phyloP scores from a whole-genome alignment of 2,888 invertebrate genomes.

The Tanypteryx hageni region DNA sequence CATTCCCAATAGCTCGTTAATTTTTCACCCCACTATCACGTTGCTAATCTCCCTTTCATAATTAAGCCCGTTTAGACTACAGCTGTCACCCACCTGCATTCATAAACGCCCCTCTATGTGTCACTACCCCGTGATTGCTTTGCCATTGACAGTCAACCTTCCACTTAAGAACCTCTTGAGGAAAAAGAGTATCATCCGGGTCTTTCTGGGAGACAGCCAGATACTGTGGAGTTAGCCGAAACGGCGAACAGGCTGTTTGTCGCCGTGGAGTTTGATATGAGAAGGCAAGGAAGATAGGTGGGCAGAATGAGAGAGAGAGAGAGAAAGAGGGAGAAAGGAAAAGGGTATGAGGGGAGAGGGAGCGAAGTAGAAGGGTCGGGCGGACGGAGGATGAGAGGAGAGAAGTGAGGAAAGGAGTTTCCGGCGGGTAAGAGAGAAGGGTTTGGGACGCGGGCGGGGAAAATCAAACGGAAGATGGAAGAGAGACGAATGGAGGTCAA shows the following conservation, averaged over 20 bases:
- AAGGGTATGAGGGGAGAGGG: not conserved
- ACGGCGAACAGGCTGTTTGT: not conserved
- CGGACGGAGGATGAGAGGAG: not conserved
- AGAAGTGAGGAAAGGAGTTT: not conserved
- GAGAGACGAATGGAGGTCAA: not conserved
- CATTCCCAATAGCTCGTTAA: not conserved
- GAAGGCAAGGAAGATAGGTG: not conserved
- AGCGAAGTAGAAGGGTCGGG: not conserved
- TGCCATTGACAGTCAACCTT: constrained; percentile 1
- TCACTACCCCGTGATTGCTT: constrained; percentile 21
- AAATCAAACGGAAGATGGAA: not conserved
- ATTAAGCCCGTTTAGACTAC: not conserved
- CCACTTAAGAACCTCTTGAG: not conserved
- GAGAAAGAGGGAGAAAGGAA: not conserved
- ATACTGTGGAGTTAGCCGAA: not conserved
- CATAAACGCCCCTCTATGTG: not conserved
- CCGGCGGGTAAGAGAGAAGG: not conserved
- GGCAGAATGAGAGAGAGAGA: not conserved
- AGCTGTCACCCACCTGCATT: not conserved
- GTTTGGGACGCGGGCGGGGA: not conserved
- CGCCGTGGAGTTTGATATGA: not conserved
- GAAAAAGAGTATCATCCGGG: not conserved
- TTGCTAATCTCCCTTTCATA: not conserved
- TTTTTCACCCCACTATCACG: not conserved
- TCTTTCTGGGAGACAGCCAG: not conserved